Conservation (phyloP, 2,113 vertebrate genomes). For the Coryphaenoides rupestris region DNA sequence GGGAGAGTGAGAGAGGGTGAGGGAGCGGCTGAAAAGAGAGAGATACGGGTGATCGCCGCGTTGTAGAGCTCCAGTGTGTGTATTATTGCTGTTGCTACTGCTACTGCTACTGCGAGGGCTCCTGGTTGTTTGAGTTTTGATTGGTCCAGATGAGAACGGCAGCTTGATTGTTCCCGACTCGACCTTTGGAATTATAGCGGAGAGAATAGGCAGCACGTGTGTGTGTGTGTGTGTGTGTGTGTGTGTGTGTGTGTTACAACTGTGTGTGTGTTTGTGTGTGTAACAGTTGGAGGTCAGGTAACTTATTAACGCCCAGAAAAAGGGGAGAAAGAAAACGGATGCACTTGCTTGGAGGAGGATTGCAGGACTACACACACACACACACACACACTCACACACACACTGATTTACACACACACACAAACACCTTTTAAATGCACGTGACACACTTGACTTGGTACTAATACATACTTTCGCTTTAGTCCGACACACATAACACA, state of each 20-base stretch:
- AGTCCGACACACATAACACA: conserved; percentile 2
- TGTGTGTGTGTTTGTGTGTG: not conserved
- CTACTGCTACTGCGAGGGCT: conserved; percentile 12
- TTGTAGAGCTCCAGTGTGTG: not conserved
- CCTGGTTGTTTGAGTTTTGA: conserved; percentile 12
- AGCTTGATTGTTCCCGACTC: conserved; percentile 23
- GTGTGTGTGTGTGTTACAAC: conserved; percentile 5
- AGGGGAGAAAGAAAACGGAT: conserved; percentile 9
- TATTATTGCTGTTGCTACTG: not conserved
- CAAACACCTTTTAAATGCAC: conserved; percentile 7
- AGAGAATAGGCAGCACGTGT: conserved; percentile 10
- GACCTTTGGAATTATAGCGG: conserved; percentile 53
- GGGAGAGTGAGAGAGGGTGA: conserved; percentile 11
- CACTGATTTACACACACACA: not conserved
- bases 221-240: not conserved
- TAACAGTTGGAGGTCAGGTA: conserved; percentile 45
- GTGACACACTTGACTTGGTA: not conserved
- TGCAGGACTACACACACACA: conserved; percentile 1
- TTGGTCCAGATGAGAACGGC: conserved; percentile 10
- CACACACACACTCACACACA: conserved; percentile 4
- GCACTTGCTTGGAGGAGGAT: not conserved
- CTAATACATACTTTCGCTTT: too few relatives aligned
- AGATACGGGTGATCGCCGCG: conserved; percentile 17
- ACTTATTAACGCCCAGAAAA: conserved; percentile 61
- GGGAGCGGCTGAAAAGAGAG: conserved; percentile 12